Evolutionary conservation across 2,797 vertebrate genomes (phyloP).

Genomic region (Lemur catta): DNA sequence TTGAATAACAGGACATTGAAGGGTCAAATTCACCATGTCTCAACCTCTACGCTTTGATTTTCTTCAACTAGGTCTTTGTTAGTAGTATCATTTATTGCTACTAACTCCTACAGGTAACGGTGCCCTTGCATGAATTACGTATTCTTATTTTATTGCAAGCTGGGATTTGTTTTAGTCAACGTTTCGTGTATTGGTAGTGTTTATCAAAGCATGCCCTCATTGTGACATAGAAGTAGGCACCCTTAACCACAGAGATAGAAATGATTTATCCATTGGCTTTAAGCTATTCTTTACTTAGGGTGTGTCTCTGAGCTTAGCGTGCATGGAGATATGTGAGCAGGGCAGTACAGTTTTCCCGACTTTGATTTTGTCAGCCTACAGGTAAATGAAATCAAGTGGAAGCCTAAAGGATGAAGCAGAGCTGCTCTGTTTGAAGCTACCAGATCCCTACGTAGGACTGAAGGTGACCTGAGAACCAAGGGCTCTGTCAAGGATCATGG

Average conservation of each 20-base stretch:
- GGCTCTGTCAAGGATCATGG: neutral
- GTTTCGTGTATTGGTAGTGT: neutral
- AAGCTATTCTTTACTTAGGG: neutral
- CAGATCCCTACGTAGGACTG: neutral
- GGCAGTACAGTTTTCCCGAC: neutral
- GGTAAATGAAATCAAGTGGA: neutral
- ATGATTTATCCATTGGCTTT: neutral
- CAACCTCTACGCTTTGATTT: neutral
- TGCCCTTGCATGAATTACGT: neutral
- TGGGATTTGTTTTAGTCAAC: neutral
- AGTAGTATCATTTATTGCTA: neutral
- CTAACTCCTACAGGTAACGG: neutral
- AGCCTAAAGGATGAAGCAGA: neutral
- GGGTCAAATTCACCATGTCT: neutral
- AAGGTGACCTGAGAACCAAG: neutral
- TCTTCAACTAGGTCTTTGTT: neutral
- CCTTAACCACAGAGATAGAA: neutral
- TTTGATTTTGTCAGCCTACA: neutral
- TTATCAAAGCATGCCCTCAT: neutral
- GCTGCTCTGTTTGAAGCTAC: neutral
- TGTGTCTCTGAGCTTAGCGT: neutral
- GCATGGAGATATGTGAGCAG: neutral
- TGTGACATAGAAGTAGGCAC: neutral
- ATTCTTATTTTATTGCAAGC: neutral
- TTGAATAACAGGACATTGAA: neutral